Percentiles rank a stretch among this genome's conserved stretches.
Conservation (phyloP, 2,113 vertebrate genomes). For the Telmatochromis brichardi region DNA sequence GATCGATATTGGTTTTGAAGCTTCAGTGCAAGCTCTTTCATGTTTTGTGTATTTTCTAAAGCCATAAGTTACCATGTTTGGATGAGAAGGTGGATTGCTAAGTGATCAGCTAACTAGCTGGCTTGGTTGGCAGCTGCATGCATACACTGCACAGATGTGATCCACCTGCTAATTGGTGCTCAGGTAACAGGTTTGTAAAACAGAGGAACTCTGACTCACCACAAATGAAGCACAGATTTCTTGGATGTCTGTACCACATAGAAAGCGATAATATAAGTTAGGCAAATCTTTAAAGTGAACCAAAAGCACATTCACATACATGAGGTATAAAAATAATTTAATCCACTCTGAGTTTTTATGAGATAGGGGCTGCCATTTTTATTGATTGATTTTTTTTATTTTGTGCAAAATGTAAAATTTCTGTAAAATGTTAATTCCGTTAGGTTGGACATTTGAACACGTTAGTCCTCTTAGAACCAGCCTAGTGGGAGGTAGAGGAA, state of each 20-base stretch:
- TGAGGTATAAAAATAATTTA: background rate
- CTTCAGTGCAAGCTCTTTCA: background rate
- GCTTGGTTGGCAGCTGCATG: background rate
- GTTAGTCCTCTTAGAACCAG: background rate
- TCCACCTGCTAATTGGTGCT: background rate
- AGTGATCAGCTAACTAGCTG: background rate
- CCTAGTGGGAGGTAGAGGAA: background rate
- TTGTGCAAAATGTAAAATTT: background rate
- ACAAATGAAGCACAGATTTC: background rate
- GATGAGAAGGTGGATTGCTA: background rate
- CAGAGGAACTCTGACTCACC: background rate
- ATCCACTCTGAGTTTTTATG: background rate
- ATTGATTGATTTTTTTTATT: background rate
- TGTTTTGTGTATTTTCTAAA: background rate
- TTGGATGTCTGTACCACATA: background rate
- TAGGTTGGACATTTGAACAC: background rate
- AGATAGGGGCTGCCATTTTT: background rate
- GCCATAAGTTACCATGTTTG: background rate
- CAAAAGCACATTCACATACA: background rate
- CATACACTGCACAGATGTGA: background rate
- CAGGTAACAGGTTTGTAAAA: background rate
- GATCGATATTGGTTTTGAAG: background rate
- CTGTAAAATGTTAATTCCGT: background rate
- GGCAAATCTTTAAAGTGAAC: background rate
- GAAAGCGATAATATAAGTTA: background rate